Base-by-base conservation (phyloP, 2,797 vertebrate species). In the Rhinella marina region DNA sequence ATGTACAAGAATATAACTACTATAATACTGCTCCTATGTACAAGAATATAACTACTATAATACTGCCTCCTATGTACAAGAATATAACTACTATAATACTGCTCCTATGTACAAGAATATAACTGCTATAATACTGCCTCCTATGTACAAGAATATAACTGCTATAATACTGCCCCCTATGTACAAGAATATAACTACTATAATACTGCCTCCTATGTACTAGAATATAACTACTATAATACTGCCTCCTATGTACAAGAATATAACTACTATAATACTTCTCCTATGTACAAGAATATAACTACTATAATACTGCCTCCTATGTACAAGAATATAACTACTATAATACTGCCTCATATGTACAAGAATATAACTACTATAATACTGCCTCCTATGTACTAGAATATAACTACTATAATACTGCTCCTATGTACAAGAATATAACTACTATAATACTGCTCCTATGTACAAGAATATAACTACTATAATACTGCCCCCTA, bases 81-180 rank as follows among this genome's bases (percentile, higher is more conserved):
- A 64, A 64, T 64, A 64, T 64, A 64, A 64, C 61, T 64, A 64
- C 61, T 64, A 64, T 64, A 64, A 64, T 64, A 64, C 61, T 64
- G 21, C 61, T 23, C 61, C 21, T 64, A 64, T 64, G 23, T 64
- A 64, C 61, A 64, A 64, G 61, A 64, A 64, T 64, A 64, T 64
- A 64, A 64, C 61, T 64, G n/a, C 61, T 64, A 64, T 64, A 64
- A 64, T 64, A 64, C 61, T 64, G 23, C 61, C n/a, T 11, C 61
- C 23, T 64, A n/a, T 64, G 23, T 64, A 64, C 61, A 64, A 11
- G 61, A 64, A 64, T 64, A 64, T 64, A 64, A 64, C 61, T 64
- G n/a, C 61, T 64, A 64, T 64, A 64, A 64, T n/a, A n/a, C n/a
- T n/a, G n/a, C n/a, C n/a, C n/a, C n/a, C n/a, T n/a, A n/a, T n/a